phyloP scores from a whole-genome alignment of 2,113 vertebrate species.

The Gopherus flavomarginatus region DNA sequence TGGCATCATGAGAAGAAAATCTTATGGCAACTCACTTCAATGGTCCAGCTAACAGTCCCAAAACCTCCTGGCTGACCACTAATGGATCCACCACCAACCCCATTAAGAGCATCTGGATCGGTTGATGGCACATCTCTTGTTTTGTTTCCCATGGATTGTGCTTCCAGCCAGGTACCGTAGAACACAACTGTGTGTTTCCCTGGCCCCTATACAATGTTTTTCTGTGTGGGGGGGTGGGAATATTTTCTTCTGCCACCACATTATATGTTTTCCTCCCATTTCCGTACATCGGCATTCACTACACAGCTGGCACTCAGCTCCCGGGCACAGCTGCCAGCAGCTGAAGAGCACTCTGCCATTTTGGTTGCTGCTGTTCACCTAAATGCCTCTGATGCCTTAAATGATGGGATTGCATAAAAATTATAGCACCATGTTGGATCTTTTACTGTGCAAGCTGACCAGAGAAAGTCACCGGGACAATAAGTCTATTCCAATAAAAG shows the following conservation, averaged over 20 bases:
- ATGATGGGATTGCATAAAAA: background rate
- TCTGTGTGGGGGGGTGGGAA: background rate
- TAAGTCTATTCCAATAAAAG: background rate
- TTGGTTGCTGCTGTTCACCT: background rate
- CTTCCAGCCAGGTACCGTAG: background rate
- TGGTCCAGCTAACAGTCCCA: background rate
- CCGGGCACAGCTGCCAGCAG: background rate
- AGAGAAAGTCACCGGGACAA: background rate
- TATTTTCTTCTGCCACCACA: background rate
- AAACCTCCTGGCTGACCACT: background rate
- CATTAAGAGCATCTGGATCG: too few species aligned
- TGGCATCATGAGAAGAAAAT: background rate
- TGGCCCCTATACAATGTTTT: background rate
- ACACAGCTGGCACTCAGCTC: accelerated
- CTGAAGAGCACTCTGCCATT: background rate
- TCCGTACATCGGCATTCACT: background rate
- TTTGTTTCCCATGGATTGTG: background rate
- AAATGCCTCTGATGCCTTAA: background rate
- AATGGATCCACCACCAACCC: too few species aligned
- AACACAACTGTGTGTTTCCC: background rate
- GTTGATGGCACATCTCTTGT: accelerated
- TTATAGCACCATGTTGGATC: background rate
- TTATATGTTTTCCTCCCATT: background rate
- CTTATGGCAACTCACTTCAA: background rate
- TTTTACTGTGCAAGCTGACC: background rate